Evolutionary conservation across 2,113 vertebrate species (phyloP).

Genomic region (Protomyctophum bolini): DNA sequence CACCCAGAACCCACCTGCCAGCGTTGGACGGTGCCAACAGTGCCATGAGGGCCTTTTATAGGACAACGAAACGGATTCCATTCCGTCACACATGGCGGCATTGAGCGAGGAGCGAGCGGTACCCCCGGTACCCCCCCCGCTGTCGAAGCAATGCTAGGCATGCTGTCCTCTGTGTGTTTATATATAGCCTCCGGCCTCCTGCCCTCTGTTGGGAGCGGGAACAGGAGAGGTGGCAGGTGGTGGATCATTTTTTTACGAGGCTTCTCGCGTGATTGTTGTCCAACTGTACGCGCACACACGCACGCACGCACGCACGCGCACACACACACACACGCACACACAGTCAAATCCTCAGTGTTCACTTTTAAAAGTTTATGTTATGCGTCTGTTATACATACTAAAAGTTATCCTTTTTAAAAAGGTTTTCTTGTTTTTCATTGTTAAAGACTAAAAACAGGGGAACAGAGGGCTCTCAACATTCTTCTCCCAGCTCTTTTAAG

Average conservation of each 20-base stretch:
- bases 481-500: no score
- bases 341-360: slow-evolving; percentile 15
- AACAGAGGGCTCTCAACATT: no score
- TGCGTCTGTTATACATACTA: no score
- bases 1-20: slow-evolving; percentile 54
- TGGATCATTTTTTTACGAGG: slow-evolving; percentile 39
- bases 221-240: slow-evolving; percentile 66
- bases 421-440: no score
- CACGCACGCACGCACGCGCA: background rate
- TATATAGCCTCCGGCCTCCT: slow-evolving; percentile 59
- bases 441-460: no score
- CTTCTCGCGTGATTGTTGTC: slow-evolving; percentile 33
- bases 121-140: slow-evolving; percentile 15
- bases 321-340: background rate
- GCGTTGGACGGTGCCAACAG: slow-evolving; percentile 42
- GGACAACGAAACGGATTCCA: no score
- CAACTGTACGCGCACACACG: slow-evolving; percentile 13
- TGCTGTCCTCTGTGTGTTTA: slow-evolving; percentile 55
- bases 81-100: slow-evolving; percentile 18
- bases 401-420: no score
- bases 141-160: slow-evolving; percentile 50
- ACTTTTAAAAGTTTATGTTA: no score
- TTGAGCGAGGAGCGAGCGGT: no score
- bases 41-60: no score
- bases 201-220: slow-evolving; percentile 44